Evolutionary conservation across 2,113 vertebrate genomes (phyloP), one percentile per base, ranked within the genome.

Genomic region (Castor canadensis): DNA sequence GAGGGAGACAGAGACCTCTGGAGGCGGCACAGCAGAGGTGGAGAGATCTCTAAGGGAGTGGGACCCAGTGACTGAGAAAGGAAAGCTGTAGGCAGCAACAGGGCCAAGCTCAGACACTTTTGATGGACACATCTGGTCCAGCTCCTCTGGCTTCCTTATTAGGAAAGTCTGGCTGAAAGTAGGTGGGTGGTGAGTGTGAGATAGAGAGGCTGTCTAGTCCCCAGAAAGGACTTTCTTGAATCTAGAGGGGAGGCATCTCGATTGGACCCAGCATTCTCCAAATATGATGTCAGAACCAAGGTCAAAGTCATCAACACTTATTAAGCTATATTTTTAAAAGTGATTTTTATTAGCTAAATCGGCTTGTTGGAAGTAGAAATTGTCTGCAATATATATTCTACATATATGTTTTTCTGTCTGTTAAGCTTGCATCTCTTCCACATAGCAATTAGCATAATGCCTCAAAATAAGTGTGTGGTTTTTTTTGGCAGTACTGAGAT

Each of bases 321-420:
- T 17, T 58, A 67, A 54, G 35, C 54, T 52, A 8, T 30, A 32
- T 85, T 92, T 47, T 94, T 38, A 6, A 11, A 79, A 80, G 35
- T 22, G 40, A 81, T 43, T 75, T 82, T 89, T 92, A 32, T 49
- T 72, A 75, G 15, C 75, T 85, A 77, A 86, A 93, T 43, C 2
- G 54, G 16, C 71, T 28, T 8, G 66, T 76, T 96, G 88, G 71
- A 95, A 95, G 91, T 24, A 62, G 83, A 92, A 82, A 52, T 43
- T 64, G 54, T 77, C 67, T 88, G 60, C 45, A n/a, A n/a, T n/a
- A n/a, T 75, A 24, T 64, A 62, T 80, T 84, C 67, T 45, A 40
- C 56, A 60, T 72, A 28, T 30, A 32, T n/a, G 62, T 81, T 47
- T 85, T 89, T 88, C 62, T 67, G 28, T 64, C 9, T 73, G 60